phyloP scores from a whole-genome alignment of 2,888 invertebrate species.

The Caenorhabditis becei region DNA sequence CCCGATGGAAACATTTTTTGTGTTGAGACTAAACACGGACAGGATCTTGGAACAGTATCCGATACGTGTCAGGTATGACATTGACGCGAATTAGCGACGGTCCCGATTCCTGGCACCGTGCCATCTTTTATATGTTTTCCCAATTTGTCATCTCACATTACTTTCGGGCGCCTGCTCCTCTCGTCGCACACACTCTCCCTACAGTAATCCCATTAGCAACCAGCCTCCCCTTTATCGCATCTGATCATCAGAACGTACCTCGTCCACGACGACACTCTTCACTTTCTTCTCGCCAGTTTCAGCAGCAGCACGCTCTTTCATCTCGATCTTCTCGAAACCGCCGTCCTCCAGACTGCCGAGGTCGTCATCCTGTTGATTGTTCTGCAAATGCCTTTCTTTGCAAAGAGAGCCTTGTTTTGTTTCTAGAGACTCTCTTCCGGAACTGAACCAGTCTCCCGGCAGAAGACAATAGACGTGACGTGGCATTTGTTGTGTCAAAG shows the following conservation, averaged over 20 bases:
- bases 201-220: conserved; percentile 42
- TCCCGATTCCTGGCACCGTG: neutral
- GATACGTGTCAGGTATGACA: conserved; percentile 4
- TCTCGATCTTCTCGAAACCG: conserved; percentile 63
- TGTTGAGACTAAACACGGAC: neutral
- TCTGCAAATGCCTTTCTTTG: conserved; percentile 31
- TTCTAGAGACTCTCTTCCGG: neutral
- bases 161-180: conserved; percentile 27
- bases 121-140: conserved; percentile 16
- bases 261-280: conserved; percentile 24
- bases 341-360: conserved; percentile 51
- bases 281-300: conserved; percentile 36
- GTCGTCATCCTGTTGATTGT: conserved; percentile 40
- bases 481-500: conserved; percentile 10
- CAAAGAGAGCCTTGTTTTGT: neutral
- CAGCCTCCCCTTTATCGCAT: neutral
- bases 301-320: conserved; percentile 36
- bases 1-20: neutral
- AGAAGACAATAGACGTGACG: conserved; percentile 10
- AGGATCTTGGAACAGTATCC: conserved; percentile 11
- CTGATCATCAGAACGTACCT: conserved; percentile 16
- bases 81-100: conserved; percentile 3
- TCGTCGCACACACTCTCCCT: conserved; percentile 10
- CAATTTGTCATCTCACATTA: conserved; percentile 41
- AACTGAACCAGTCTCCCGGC: conserved; percentile 12